Percentiles rank a stretch among this genome's conserved stretches.
Conservation (phyloP, 1,140 invertebrate species). For the Drosophila sulfurigaster region DNA sequence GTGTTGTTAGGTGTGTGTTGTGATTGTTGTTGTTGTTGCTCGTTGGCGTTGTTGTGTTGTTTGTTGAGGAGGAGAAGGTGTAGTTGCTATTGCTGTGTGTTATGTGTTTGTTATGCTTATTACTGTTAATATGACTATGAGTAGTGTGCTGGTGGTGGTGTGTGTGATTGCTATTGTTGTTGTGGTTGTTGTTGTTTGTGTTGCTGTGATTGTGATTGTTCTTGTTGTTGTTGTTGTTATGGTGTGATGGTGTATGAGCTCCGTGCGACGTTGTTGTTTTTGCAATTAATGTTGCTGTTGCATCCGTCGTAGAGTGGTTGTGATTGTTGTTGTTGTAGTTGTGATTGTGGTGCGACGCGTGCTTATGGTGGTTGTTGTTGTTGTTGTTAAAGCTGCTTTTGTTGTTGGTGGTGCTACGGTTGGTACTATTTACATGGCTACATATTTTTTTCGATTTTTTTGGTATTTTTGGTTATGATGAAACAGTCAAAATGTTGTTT, state of each 20-base stretch:
- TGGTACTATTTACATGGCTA: constrained; percentile 84
- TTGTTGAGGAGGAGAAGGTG: constrained; percentile 5
- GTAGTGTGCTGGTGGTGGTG: constrained; percentile 41
- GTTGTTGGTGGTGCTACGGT: constrained; percentile 67
- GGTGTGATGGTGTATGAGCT: constrained; percentile 54
- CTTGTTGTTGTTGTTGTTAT: constrained; percentile 54
- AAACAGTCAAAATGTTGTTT: constrained; percentile 71
- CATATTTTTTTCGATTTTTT: constrained; percentile 41
- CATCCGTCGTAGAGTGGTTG: constrained; percentile 56
- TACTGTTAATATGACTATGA: constrained; percentile 60
- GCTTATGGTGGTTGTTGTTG: constrained; percentile 61
- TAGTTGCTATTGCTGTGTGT: background rate
- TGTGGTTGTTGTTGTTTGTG: constrained; percentile 41
- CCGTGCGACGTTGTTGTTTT: constrained; percentile 66
- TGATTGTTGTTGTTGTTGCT: constrained; percentile 29
- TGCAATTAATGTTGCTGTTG: constrained; percentile 41
- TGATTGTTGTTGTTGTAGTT: constrained; percentile 62
- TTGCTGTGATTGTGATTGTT: constrained; percentile 16
- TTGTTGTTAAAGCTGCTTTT: constrained; percentile 67
- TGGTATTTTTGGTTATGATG: constrained; percentile 51
- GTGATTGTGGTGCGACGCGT: constrained; percentile 68
- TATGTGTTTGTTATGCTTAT: constrained; percentile 63
- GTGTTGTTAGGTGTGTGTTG: constrained; percentile 39
- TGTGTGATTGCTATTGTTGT: constrained; percentile 32
- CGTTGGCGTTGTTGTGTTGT: background rate